Percentiles rank a stretch among this genome's conserved stretches.
These are phyloP conservation scores for Pandemis corylana DNA, from an alignment of 2,888 invertebrate species.

Conservation along the genomic window DNA sequence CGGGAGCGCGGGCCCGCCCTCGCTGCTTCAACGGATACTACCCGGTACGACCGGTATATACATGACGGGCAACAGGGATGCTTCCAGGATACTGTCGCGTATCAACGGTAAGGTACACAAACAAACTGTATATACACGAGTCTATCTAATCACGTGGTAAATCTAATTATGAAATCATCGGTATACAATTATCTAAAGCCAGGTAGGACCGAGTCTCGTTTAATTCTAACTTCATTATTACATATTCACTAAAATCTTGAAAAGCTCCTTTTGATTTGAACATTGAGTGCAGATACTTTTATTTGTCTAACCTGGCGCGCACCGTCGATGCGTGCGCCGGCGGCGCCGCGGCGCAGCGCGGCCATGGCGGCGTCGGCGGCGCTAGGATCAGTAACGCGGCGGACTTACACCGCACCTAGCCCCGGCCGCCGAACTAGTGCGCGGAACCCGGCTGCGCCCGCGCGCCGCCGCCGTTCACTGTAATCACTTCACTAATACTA, in stretches of 20 bases:
- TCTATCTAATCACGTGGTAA: slow-evolving; percentile 63
- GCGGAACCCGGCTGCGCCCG: slow-evolving; percentile 59
- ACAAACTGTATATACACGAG: slow-evolving; percentile 69
- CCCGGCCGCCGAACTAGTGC: slow-evolving; percentile 73
- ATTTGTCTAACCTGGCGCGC: slow-evolving; percentile 83
- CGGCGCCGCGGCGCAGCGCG: neutral
- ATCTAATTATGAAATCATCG: slow-evolving; percentile 73
- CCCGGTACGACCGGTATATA: slow-evolving; percentile 6
- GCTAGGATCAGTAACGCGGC: neutral
- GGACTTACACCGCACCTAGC: neutral
- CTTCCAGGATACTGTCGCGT: slow-evolving; percentile 20
- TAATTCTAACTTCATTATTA: slow-evolving; percentile 77
- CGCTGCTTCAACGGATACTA: slow-evolving; percentile 37
- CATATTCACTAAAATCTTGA: slow-evolving; percentile 80
- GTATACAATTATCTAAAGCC: slow-evolving; percentile 84
- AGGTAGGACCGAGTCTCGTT: slow-evolving; percentile 76
- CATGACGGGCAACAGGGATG: slow-evolving; percentile 19
- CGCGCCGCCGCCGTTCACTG: slow-evolving; percentile 62
- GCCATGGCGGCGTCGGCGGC: neutral
- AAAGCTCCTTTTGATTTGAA: slow-evolving; percentile 85
- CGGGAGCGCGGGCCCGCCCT: slow-evolving; percentile 46
- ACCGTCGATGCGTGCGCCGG: slow-evolving; percentile 63
- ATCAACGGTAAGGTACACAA: slow-evolving; percentile 52
- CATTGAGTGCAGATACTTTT: slow-evolving; percentile 83
- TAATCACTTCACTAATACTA: slow-evolving; percentile 79